Evolutionary conservation across 2,888 invertebrate species (phyloP), one percentile per base, ranked within the genome.

Genomic region (Netelia melanura): DNA sequence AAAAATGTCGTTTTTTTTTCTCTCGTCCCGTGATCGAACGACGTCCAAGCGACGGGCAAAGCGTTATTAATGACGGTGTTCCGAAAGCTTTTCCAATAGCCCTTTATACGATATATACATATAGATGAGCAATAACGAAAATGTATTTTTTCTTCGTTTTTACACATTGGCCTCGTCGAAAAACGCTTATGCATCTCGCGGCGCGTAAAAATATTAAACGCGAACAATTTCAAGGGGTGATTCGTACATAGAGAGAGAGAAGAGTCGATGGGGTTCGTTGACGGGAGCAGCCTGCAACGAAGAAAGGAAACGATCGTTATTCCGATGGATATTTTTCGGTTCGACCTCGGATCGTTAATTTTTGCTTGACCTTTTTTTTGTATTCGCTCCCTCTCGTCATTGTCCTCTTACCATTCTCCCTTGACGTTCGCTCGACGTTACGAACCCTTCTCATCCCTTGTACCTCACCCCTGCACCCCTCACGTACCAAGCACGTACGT

Each of bases 1-100:
- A 10, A 14, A 79, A 79, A 75, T 71, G 71, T 38, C 62, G 54
- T 65, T 44, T 56, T 17, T 17, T 52, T 52, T 52, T 14, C 5
- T 52, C n/a, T 6, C n/a, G 64, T 75, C 68, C 54, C 65, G 43
- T 64, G 72, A 82, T 81, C 61, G 71, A 75, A 75, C 75, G 81
- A 65, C 48, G 52, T 48, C 70, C 23, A 52, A 74, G 52, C 71
- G 65, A 82, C 54, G 76, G 38, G 61, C 65, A 67, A 65, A 76
- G 21, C 79, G 79, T 85, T 82, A 85, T 85, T 82, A 74, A 85
- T 85, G 82, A 82, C 67, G 48, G 44, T 65, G 78, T 62, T 76
- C 58, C 9, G 65, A 54, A 72, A 81, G 62, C 9, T 65, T 82
- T 85, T 65, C 62, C 81, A 61, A 74, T 75, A 38, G 83, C 68